Conservation (phyloP, 1,140 invertebrate genomes). For the Drosophila kanapiae region DNA sequence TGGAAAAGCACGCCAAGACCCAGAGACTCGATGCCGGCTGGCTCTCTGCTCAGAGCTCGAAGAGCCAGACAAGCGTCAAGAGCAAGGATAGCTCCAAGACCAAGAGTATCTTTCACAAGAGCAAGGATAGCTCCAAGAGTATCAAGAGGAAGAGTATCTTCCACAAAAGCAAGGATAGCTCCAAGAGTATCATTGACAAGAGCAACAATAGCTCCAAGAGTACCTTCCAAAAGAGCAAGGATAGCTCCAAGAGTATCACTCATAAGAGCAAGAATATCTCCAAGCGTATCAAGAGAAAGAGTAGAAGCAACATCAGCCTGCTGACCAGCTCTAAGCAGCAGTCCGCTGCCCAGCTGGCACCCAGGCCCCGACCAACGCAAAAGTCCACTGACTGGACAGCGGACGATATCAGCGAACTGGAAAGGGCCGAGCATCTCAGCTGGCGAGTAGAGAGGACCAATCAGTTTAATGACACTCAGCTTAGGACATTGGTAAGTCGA, state of each 20-base stretch:
- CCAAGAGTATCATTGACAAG: no score
- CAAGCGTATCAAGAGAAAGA: not conserved
- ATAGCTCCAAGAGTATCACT: not conserved
- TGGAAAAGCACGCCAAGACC: constrained; percentile 31
- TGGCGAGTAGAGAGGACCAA: constrained; percentile 58
- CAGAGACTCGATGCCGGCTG: constrained; percentile 22
- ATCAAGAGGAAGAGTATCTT: no score
- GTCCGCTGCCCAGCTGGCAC: no score
- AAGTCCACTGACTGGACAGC: constrained; percentile 38
- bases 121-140: no score
- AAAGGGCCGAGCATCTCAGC: constrained; percentile 2
- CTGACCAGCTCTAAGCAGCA: not conserved
- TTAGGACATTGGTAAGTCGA: constrained; percentile 35
- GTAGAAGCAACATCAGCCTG: not conserved
- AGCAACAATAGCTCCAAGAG: no score
- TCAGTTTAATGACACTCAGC: constrained; percentile 32
- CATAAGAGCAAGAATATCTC: not conserved
- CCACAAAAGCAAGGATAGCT: no score
- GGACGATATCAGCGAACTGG: constrained; percentile 24
- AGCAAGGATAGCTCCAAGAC: not conserved
- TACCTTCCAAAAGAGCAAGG: not conserved
- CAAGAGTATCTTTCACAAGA: not conserved
- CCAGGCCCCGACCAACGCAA: not conserved
- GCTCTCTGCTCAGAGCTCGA: not conserved
- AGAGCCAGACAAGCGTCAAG: not conserved